These are phyloP conservation scores for Melanotus villosus DNA, from an alignment of 2,888 invertebrate species.

Conservation along the genomic window DNA sequence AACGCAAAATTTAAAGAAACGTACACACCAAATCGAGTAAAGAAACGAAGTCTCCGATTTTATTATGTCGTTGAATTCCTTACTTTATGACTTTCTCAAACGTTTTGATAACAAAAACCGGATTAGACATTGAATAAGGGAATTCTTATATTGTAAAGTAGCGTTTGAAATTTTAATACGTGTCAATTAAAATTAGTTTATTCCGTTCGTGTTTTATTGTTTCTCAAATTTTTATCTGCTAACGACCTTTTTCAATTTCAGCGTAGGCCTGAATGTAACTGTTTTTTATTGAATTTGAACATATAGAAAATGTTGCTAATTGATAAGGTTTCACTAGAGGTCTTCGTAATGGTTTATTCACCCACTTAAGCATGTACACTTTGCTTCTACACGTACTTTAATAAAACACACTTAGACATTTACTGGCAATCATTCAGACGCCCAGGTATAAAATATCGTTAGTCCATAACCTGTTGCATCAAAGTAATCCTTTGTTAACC, in stretches of 20 bases:
- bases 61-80: constrained; percentile 32
- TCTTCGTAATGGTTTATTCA: constrained; percentile 29
- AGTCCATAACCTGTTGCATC: constrained; percentile 20
- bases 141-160: constrained; percentile 13
- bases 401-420: constrained; percentile 40
- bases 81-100: constrained; percentile 30
- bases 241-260: constrained; percentile 16
- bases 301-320: constrained; percentile 2
- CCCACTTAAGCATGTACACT: constrained; percentile 33
- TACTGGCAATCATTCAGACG: constrained; percentile 44
- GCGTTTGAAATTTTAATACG: constrained; percentile 24
- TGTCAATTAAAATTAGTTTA: constrained; percentile 46
- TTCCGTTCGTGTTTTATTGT: constrained; percentile 21
- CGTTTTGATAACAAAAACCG: constrained; percentile 34
- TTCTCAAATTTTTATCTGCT: constrained; percentile 29
- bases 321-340: constrained; percentile 11
- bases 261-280: constrained; percentile 3
- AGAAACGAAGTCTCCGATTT: constrained; percentile 20
- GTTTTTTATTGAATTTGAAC: not conserved
- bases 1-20: constrained; percentile 7
- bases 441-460: constrained; percentile 35
- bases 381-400: constrained; percentile 38
- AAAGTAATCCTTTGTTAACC: constrained; percentile 30
- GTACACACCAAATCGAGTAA: constrained; percentile 4
- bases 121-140: constrained; percentile 21